A percentile compares a stretch with the other conserved stretches of the same genome.
Evolutionary conservation across 2,888 invertebrate species (phyloP).

Genomic region (Eristalis pertinax): DNA sequence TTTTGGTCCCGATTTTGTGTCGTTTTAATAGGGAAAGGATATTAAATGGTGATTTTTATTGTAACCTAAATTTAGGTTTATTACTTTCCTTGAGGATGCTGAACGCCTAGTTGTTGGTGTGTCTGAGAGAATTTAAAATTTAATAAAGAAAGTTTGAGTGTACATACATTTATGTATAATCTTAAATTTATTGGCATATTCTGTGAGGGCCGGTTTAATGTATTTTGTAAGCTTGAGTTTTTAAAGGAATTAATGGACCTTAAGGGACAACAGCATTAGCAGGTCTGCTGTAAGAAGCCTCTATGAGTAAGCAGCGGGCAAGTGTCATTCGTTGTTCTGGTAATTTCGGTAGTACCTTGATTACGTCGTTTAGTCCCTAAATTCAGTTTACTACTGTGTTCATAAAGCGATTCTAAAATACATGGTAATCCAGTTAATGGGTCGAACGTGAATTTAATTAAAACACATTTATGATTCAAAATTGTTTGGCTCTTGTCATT

Average conservation of each 20-base stretch:
- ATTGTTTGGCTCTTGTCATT: too few relatives aligned
- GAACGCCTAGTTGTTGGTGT: neutral
- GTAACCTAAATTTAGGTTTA: constrained; percentile 53
- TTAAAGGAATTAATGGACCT: neutral
- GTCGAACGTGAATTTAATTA: too few relatives aligned
- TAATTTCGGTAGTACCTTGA: too few relatives aligned
- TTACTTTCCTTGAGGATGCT: constrained; percentile 40
- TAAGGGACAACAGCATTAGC: neutral
- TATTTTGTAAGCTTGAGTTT: neutral
- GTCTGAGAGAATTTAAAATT: constrained; percentile 12
- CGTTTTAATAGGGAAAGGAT: constrained; percentile 30
- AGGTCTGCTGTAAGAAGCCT: too few relatives aligned
- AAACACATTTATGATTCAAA: too few relatives aligned
- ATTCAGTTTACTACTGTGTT: too few relatives aligned
- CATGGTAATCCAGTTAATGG: too few relatives aligned
- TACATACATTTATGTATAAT: neutral
- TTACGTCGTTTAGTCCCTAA: too few relatives aligned
- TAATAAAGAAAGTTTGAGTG: constrained; percentile 4
- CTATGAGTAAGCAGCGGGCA: too few relatives aligned
- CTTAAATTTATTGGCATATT: neutral
- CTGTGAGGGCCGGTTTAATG: neutral
- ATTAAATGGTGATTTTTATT: constrained; percentile 57
- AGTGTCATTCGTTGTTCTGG: too few relatives aligned
- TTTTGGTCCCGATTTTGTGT: constrained; percentile 48
- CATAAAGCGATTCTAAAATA: too few relatives aligned